Evolutionary conservation across 2,113 vertebrate genomes (phyloP).

Genomic region (Oryzias melastigma): DNA sequence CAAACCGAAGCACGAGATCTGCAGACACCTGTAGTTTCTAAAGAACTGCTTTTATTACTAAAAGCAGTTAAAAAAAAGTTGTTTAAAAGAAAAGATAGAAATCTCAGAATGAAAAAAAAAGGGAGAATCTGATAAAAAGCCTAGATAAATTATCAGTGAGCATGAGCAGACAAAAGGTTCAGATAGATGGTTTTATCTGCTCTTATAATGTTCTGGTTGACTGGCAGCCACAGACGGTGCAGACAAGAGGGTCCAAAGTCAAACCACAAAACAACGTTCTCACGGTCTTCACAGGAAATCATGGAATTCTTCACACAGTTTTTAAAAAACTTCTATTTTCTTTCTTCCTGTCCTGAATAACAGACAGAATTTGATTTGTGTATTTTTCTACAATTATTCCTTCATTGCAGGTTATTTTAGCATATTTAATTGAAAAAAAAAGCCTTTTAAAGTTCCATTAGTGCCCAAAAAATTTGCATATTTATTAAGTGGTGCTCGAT

Average conservation of each 20-base stretch:
- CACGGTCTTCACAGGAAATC: constrained; percentile 40
- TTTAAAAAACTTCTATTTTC: neutral
- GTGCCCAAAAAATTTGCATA: constrained; percentile 41
- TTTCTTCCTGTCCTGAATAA: neutral
- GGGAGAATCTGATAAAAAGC: constrained; percentile 50
- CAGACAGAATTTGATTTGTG: no score
- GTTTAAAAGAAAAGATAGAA: constrained; percentile 52
- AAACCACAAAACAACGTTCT: constrained; percentile 64
- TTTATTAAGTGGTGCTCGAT: constrained; percentile 52
- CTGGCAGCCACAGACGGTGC: constrained; percentile 69
- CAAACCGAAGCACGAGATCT: constrained; percentile 36
- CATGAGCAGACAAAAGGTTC: constrained; percentile 69
- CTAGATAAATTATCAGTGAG: constrained; percentile 62
- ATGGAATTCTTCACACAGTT: neutral
- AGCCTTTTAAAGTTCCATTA: constrained; percentile 35
- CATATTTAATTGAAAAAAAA: neutral
- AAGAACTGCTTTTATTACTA: constrained; percentile 27
- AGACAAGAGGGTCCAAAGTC: constrained; percentile 55
- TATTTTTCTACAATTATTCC: no score
- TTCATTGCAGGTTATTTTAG: no score
- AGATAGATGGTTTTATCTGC: constrained; percentile 57
- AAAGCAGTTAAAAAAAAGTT: constrained; percentile 27
- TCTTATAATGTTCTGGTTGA: constrained; percentile 71
- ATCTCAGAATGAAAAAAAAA: constrained; percentile 17
- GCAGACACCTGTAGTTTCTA: constrained; percentile 46